Conservation (phyloP, 2,797 vertebrate genomes). For the Oreortyx pictus region DNA sequence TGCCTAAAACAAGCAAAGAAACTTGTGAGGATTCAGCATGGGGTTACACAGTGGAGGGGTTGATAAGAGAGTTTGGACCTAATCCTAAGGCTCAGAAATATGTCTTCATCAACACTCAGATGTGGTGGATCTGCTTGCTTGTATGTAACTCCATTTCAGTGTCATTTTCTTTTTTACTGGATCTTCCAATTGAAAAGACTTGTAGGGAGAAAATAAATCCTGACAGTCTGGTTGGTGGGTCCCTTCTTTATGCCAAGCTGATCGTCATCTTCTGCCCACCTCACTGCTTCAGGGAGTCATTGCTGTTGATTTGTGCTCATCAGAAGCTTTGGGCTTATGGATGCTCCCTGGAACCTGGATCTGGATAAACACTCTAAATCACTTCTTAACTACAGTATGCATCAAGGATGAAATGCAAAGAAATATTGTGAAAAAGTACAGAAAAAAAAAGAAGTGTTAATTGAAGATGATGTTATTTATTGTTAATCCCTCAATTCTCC, state of each 20-base stretch:
- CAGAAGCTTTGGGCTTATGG: background rate
- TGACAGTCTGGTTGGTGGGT: background rate
- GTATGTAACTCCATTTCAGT: background rate
- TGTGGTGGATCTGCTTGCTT: background rate
- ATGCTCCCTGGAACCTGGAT: background rate
- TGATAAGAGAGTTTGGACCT: background rate
- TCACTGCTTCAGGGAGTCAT: background rate
- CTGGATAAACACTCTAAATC: background rate
- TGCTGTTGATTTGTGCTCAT: background rate
- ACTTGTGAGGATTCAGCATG: background rate
- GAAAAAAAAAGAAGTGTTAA: background rate
- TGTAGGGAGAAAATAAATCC: background rate
- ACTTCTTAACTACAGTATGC: background rate
- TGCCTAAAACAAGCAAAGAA: background rate
- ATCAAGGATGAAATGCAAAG: background rate
- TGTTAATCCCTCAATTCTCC: background rate
- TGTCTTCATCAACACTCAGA: background rate
- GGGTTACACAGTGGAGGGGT: background rate
- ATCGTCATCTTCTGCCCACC: background rate
- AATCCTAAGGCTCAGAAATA: background rate
- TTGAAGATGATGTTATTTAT: background rate
- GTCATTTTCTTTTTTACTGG: background rate
- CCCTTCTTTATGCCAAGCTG: rapidly evolving
- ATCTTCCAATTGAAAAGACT: background rate
- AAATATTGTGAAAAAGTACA: background rate